Evolutionary conservation across 2,888 invertebrate species (phyloP), one percentile per base, ranked within the genome.

Genomic region (Pyrgus malvae): DNA sequence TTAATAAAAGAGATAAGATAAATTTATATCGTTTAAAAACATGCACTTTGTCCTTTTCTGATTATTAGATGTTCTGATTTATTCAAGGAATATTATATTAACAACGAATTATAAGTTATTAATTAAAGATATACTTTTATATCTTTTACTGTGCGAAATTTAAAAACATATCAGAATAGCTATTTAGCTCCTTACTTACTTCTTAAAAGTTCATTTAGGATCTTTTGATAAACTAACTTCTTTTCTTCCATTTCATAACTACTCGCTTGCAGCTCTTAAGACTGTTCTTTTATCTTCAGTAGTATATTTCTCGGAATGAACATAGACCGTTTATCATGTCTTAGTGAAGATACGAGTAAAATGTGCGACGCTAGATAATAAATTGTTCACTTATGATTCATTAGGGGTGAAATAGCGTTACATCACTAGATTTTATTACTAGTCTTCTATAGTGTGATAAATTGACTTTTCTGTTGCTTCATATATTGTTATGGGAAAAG

Each of bases 251-350:
- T 38, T 38, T 19, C 6, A 38, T 19, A 38, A 38, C 9, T 19
- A 5, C 5, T 19, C 37, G 4, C 19, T 29, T 92, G 93, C 66
- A 70, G 23, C 21, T 21, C 14, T 35, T 35, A 46, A 46, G 46
- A 35, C 4, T 11, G 19, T 31, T 35, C 9, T 16, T 35, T 46
- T 35, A 46, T 33, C 16, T 9, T 25, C 23, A 35, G 21, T n/a
- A 46, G n/a, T 35, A 23, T 35, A 46, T 21, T 46, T 46, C 35
- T 35, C 25, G 46, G 14, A 46, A 46, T 46, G 46, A 14, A 46
- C 46, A 21, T 23, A 12, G 31, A 46, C 9, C 33, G 35, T 46
- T 16, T 46, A 46, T 35, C 46, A 35, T 25, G 23, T 11, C 33
- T 23, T 46, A 11, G 16, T n/a, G 35, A 23, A 46, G 46, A 46